Percentiles rank a stretch among this genome's conserved stretches.
These are phyloP conservation scores for Zapus hudsonius DNA, from an alignment of 2,113 vertebrate genomes.

Conservation along the genomic window DNA sequence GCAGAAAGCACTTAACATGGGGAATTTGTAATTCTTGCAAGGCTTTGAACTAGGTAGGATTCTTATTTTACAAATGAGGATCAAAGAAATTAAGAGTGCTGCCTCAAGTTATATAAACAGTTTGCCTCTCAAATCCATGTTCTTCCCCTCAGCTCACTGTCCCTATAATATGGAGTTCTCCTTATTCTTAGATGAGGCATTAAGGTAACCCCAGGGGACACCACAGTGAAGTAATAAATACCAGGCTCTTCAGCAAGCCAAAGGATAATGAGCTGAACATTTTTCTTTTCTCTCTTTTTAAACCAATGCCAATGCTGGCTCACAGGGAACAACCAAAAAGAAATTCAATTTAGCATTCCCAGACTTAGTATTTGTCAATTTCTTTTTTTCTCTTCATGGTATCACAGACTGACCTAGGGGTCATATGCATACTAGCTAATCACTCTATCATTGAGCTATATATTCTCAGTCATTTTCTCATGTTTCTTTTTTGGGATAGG, in stretches of 20 bases:
- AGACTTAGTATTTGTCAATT: not conserved
- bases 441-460: not conserved
- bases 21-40: not conserved
- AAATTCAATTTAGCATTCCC: not conserved
- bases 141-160: not conserved
- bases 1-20: not conserved
- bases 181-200: not conserved
- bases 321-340: not conserved
- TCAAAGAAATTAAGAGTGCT: constrained; percentile 27
- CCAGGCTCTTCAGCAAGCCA: not conserved
- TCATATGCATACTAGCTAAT: not conserved
- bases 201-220: not conserved
- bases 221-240: not conserved
- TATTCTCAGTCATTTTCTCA: not conserved
- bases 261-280: not conserved
- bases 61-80: constrained; percentile 33
- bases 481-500: not conserved
- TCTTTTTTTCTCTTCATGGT: not conserved
- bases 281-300: constrained; percentile 9
- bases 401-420: not conserved
- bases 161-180: not conserved
- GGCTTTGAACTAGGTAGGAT: not conserved
- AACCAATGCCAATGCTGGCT: not conserved
- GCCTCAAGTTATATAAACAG: constrained; percentile 1
- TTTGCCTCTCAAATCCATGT: not conserved